Evolutionary conservation across 2,888 invertebrate genomes (phyloP).

Genomic region (Tipula helvola): DNA sequence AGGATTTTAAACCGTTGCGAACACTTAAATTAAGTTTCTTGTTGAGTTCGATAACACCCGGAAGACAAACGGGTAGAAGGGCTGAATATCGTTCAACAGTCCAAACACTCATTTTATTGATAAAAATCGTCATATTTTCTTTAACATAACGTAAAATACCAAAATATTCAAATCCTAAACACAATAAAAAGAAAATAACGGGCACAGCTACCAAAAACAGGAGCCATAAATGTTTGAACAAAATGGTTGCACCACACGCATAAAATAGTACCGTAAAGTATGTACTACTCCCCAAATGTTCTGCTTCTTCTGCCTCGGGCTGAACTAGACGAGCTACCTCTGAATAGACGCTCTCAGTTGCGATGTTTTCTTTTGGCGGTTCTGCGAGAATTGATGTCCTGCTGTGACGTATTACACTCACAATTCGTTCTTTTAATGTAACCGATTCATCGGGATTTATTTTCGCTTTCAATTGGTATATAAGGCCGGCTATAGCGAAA

Average conservation of each 20-base stretch:
- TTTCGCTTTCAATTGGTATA: slow-evolving; percentile 28
- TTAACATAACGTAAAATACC: slow-evolving; percentile 40
- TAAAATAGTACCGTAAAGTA: slow-evolving; percentile 70
- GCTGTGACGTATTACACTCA: not conserved
- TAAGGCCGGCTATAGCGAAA: slow-evolving; percentile 52
- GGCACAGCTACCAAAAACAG: slow-evolving; percentile 66
- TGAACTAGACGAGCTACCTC: not conserved
- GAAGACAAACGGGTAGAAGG: slow-evolving; percentile 61
- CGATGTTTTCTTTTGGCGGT: not conserved
- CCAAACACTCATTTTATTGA: slow-evolving; percentile 36
- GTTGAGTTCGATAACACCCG: slow-evolving; percentile 60
- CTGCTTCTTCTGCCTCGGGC: slow-evolving; percentile 25
- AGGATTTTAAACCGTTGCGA: slow-evolving; percentile 52
- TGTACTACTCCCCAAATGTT: slow-evolving; percentile 47
- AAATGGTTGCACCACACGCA: slow-evolving; percentile 67
- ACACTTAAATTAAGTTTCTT: slow-evolving; percentile 49
- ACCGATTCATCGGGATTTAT: not conserved
- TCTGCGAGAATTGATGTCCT: not conserved
- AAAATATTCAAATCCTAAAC: slow-evolving; percentile 40
- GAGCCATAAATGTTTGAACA: slow-evolving; percentile 80
- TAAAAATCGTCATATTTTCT: not conserved
- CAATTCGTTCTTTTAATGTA: not conserved
- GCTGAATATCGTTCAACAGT: slow-evolving; percentile 44
- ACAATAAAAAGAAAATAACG: slow-evolving; percentile 52
- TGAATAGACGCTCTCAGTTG: not conserved